Conservation (phyloP, 2,113 vertebrate species). For the Melanerpes aurifrons region DNA sequence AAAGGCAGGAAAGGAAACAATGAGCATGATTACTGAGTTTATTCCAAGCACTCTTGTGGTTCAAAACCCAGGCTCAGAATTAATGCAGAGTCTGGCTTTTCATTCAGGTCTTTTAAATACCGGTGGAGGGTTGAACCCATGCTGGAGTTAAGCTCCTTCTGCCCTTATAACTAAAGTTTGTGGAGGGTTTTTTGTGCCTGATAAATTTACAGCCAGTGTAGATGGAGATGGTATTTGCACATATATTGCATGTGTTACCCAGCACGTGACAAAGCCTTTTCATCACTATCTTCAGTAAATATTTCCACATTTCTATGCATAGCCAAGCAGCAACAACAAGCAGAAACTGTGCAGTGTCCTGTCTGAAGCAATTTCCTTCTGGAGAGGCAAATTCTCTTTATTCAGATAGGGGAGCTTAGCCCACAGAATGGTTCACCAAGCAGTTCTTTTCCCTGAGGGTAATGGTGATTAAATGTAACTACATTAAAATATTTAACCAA, state of each 20-base stretch:
- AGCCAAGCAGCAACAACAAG: not conserved
- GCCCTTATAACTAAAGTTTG: not conserved
- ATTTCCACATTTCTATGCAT: not conserved
- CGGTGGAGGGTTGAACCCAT: not conserved
- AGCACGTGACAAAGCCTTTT: not conserved
- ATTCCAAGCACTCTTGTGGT: rapidly evolving
- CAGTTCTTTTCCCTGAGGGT: not conserved
- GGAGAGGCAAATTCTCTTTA: not conserved
- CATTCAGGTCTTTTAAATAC: not conserved
- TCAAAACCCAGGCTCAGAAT: not conserved
- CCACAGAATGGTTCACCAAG: not conserved
- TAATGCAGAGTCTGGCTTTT: not conserved
- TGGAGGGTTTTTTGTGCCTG: too few relatives aligned
- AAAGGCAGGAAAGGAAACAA: not conserved
- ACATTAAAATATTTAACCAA: constrained; percentile 4
- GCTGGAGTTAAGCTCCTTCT: not conserved
- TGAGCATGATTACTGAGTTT: not conserved
- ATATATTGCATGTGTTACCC: not conserved
- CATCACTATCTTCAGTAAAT: not conserved
- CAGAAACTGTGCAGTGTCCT: not conserved
- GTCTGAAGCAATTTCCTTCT: not conserved
- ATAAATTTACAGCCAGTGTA: not conserved
- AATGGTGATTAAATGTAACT: not conserved
- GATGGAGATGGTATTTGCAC: not conserved
- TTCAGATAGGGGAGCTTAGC: not conserved